phyloP scores from a whole-genome alignment of 2,888 invertebrate species.

The Acanthoscelides obtectus region DNA sequence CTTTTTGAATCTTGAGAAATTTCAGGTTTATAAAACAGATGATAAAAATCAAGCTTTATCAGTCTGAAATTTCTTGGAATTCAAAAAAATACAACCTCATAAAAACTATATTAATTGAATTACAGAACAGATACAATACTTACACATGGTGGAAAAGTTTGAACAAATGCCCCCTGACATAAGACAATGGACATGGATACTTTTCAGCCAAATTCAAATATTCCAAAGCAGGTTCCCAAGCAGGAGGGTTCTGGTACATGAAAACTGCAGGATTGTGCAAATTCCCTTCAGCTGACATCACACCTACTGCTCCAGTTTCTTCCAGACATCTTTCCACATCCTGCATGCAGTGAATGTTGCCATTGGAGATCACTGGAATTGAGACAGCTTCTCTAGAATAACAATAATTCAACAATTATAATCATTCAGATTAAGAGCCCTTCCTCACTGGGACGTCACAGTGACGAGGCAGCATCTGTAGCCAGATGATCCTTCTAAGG shows the following conservation, averaged over 20 bases:
- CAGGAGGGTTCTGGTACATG: constrained; percentile 68
- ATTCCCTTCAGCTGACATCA: constrained; percentile 93
- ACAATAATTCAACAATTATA: constrained; percentile 13
- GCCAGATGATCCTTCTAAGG: too few relatives aligned
- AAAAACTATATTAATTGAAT: too few relatives aligned
- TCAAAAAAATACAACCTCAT: too few relatives aligned
- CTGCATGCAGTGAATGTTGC: constrained; percentile 88
- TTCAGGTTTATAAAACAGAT: too few relatives aligned
- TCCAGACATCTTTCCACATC: constrained; percentile 82
- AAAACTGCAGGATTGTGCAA: constrained; percentile 97
- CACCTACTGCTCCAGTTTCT: constrained; percentile 79
- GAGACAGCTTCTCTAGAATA: constrained; percentile 70
- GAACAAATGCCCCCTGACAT: constrained; percentile 91
- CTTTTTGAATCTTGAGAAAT: too few relatives aligned
- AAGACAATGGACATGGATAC: constrained; percentile 86
- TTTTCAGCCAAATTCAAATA: constrained; percentile 77
- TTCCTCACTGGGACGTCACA: too few relatives aligned
- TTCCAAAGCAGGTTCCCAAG: constrained; percentile 86
- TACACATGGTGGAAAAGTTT: constrained; percentile 94
- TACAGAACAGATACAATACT: too few relatives aligned
- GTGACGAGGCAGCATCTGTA: too few relatives aligned
- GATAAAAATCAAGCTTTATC: too few relatives aligned
- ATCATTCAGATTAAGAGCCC: too few relatives aligned
- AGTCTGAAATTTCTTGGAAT: too few relatives aligned
- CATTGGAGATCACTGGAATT: constrained; percentile 96